Conservation (phyloP, 1,140 invertebrate species). For the Charaxes varanes region DNA sequence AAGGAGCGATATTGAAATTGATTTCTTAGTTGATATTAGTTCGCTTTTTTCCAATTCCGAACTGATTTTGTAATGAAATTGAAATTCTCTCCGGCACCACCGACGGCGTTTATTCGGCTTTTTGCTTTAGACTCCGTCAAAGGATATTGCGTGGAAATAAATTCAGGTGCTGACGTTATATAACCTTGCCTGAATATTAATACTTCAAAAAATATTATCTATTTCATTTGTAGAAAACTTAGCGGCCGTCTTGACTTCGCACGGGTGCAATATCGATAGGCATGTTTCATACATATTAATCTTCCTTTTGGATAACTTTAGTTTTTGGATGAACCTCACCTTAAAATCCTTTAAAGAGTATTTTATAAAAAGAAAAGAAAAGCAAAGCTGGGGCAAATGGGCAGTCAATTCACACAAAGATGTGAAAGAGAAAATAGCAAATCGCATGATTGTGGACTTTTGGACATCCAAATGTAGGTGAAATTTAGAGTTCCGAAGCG, state of each 20-base stretch:
- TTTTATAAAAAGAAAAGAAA: too few species aligned
- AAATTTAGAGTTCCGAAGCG: too few species aligned
- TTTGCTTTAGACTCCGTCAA: constrained; percentile 55
- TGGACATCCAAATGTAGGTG: too few species aligned
- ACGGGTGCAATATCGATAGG: neutral
- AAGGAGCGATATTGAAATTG: constrained; percentile 5
- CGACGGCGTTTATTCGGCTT: constrained; percentile 55
- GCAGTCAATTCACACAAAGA: too few species aligned
- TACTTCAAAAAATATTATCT: constrained; percentile 36
- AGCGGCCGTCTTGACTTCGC: neutral
- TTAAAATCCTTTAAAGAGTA: too few species aligned
- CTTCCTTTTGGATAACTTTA: too few species aligned
- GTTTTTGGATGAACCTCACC: too few species aligned
- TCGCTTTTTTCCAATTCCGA: constrained; percentile 15
- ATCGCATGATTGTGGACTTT: too few species aligned
- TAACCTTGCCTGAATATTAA: constrained; percentile 52
- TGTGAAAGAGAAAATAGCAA: too few species aligned
- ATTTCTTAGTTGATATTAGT: constrained; percentile 14
- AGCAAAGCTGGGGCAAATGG: too few species aligned
- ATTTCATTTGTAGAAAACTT: constrained; percentile 1
- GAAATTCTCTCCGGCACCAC: constrained; percentile 47
- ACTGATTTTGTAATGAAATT: constrained; percentile 53
- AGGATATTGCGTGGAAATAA: constrained; percentile 68
- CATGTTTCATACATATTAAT: too few species aligned
- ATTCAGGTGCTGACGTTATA: constrained; percentile 57